Base-by-base conservation (phyloP, 2,888 invertebrate species). In the Amorpha juglandis region DNA sequence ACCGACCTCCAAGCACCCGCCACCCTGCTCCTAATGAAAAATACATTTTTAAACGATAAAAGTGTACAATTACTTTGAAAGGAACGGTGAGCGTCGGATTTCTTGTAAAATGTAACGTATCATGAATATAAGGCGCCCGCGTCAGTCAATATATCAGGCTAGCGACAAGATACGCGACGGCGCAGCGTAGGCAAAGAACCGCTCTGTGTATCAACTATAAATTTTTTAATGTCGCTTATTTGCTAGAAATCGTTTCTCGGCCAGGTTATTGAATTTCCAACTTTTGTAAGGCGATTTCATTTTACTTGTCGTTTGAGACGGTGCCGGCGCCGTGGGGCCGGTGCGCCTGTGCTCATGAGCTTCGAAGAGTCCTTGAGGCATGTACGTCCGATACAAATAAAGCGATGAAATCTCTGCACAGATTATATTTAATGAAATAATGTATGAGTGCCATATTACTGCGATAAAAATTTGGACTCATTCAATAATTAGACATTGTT, bases 211-310 rank as follows among this genome's bases (percentile, higher is more conserved):
- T 14, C 80, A 81, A 82, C 80, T 73, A 81, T 83, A 82, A 83
- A 79, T 74, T 78, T 81, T 27, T 78, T 76, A 83, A 83, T 81
- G 78, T 79, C 75, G 71, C 72, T 74, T 72, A 75, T 75, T 78
- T 74, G 69, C 70, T 75, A 12, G 58, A 80, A 78, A 79, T 81
- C 81, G 77, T 73, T 78, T 71, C 76, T 77, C 73, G 69, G 65
- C 67, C 64, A 74, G 80, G 79, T 86, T 85, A 86, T 86, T 86
- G 83, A 87, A 87, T 87, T 83, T 78, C 74, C 78, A 82, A 86
- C 82, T 80, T 84, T 58, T 58, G 77, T 77, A 63, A 63, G 71
- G 70, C 70, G 72, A 66, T 79, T 81, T 78, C 74, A 81, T 81
- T 79, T 78, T 82, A 78, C 79, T 82, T 80, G 77, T 69, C 74